These are phyloP conservation scores for Leptinotarsa tumamoca DNA, from an alignment of 2,888 invertebrate genomes.

Conservation along the genomic window DNA sequence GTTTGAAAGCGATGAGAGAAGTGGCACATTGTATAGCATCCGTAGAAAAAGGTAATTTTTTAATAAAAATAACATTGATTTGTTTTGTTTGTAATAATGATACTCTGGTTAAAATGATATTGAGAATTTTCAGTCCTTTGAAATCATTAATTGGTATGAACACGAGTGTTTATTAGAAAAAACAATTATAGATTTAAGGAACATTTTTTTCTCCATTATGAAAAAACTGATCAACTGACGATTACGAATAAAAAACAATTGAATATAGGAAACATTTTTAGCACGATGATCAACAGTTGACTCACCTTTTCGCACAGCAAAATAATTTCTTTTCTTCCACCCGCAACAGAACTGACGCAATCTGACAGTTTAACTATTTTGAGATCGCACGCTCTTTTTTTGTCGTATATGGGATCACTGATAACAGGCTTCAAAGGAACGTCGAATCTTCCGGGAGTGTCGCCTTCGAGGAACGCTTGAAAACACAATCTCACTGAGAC, in stretches of 20 bases:
- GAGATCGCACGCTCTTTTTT: constrained; percentile 95
- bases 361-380: constrained; percentile 90
- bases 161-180: too few relatives aligned
- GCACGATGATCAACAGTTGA: neutral
- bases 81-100: too few relatives aligned
- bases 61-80: too few relatives aligned
- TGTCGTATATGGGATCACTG: constrained; percentile 93
- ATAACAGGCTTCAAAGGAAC: constrained; percentile 82
- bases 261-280: neutral
- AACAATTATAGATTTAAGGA: too few relatives aligned
- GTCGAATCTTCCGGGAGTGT: constrained; percentile 77
- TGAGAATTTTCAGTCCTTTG: too few relatives aligned
- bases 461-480: constrained; percentile 89
- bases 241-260: too few relatives aligned
- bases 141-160: too few relatives aligned
- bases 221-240: too few relatives aligned
- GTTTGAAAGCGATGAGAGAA: too few relatives aligned
- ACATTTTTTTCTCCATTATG: neutral
- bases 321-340: constrained; percentile 87
- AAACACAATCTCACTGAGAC: constrained; percentile 95
- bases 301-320: constrained; percentile 91
- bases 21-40: too few relatives aligned
- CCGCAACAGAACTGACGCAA: constrained; percentile 85
- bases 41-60: too few relatives aligned
- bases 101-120: too few relatives aligned